Base-by-base conservation (phyloP, 2,797 vertebrate genomes). In the Spondyliosoma cantharus region DNA sequence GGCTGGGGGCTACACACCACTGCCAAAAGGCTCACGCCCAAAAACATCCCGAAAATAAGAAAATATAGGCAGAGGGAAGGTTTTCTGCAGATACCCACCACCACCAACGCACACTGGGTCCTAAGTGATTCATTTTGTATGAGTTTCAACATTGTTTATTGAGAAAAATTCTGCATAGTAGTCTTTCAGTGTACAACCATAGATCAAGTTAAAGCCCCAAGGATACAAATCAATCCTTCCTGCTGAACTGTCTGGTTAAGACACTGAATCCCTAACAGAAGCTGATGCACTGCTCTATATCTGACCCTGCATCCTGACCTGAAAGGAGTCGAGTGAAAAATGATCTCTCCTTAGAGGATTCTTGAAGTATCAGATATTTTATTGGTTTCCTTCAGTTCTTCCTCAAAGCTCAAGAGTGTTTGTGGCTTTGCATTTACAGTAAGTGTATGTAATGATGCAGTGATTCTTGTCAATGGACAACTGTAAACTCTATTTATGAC, bases 281-380 rank as follows among this genome's bases (percentile, higher is more conserved):
- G 42, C 11, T 13, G 71, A 65, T 56, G 13, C 25, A 6, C 15
- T 27, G 27, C 56, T 50, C 29, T 49, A 17, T 67, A 20, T 72
- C 19, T 52, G 59, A 75, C 20, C 48, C 22, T 65, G 57, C 12
- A 66, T 53, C 29, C 22, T 81, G 48, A 80, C 71, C 56, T 57
- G 15, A 15, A 46, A n/a, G 19, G 42, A 53, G 37, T 54, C 64
- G 49, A 69, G 46, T 27, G 50, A 78, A 78, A 37, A 54, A 53
- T 3, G 15, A 81, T 71, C 50, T 66, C 20, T 73, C 78, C 66
- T 77, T 14, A 29, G 42, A 48, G 78, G 37, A 77, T 74, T 77
- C 53, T 56, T 27, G 0, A 67, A 57, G 54, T 32, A 69, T 79
- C 62, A 67, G 32, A 81, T 83, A 29, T 79, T 76, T 49, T 48